Evolutionary conservation across 1,140 invertebrate genomes (phyloP), one percentile per base, ranked within the genome.

Genomic region (Bombus waltoni): DNA sequence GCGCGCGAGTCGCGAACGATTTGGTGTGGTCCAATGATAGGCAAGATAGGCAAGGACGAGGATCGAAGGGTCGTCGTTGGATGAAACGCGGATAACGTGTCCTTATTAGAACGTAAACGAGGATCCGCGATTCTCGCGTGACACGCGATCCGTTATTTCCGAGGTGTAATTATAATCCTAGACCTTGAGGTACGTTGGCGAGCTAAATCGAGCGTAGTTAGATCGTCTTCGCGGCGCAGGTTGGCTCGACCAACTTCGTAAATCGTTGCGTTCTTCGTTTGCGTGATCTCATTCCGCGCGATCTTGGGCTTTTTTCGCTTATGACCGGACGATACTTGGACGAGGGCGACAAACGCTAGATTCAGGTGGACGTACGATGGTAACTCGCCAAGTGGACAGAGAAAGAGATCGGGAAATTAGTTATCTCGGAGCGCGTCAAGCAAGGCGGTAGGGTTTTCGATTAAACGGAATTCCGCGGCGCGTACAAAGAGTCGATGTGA

Each of bases 81-180:
- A 22, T 38, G 4, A 8, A 35, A 57, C 53, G 25, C 18, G 18
- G 47, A 18, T 2, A 53, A 53, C 47, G n/a, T 59, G 47, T 62
- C 28, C 47, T 53, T 28, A 71, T 65, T 35, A 35, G 2, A 72
- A 53, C 53, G 62, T 40, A 72, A 44, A 53, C 15, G 78, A 68
- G 47, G 57, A 80, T 53, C 77, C 11, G 13, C 40, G 47, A 78
- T 71, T 35, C 38, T 65, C 32, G n/a, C 76, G 53, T 72, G 83
- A 59, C 83, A 85, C 83, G 76, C 83, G 82, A 78, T 83, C 82
- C 32, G 35, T 85, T 77, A 85, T 85, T 72, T 40, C 35, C 82
- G 25, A 28, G 73, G 28, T 28, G 68, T 59, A 80, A 85, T 85
- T 85, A 85, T 47, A 80, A 85, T 85, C 15, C n/a, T 32, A 22